These are phyloP conservation scores for Indicator indicator DNA, from an alignment of 2,113 vertebrate genomes.

Conservation along the genomic window DNA sequence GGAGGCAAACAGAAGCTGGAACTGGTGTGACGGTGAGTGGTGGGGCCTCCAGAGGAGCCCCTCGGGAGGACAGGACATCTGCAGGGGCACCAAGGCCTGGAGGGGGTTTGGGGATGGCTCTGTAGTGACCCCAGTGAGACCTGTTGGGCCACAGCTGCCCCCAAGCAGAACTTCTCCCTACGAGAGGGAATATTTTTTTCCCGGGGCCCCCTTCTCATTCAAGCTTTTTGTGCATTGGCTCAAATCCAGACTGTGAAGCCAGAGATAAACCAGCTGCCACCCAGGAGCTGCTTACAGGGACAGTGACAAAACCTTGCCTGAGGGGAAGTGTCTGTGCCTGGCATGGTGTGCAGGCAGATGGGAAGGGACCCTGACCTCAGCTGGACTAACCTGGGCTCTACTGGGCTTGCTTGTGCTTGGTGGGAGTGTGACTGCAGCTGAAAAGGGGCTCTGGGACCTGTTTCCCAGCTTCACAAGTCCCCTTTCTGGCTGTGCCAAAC, in stretches of 20 bases:
- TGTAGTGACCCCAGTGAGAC: accelerated
- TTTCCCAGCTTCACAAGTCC: not conserved
- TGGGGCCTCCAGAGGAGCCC: not conserved
- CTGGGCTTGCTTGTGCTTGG: accelerated
- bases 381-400: not conserved
- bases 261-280: not conserved
- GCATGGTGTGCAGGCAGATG: accelerated
- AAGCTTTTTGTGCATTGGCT: not conserved
- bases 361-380: not conserved
- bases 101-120: not conserved
- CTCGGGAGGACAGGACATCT: not conserved
- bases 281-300: not conserved
- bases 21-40: not conserved
- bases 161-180: not conserved
- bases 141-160: accelerated
- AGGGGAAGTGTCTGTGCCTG: accelerated
- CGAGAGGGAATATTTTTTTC: not conserved
- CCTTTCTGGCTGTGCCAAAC: not conserved
- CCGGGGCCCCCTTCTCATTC: not conserved
- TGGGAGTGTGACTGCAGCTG: accelerated
- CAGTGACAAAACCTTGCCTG: not conserved
- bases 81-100: not conserved
- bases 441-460: not conserved
- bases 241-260: not conserved
- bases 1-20: constrained; percentile 36